Conservation (phyloP, 1,140 invertebrate species). For the Trichonephila inaurata region DNA sequence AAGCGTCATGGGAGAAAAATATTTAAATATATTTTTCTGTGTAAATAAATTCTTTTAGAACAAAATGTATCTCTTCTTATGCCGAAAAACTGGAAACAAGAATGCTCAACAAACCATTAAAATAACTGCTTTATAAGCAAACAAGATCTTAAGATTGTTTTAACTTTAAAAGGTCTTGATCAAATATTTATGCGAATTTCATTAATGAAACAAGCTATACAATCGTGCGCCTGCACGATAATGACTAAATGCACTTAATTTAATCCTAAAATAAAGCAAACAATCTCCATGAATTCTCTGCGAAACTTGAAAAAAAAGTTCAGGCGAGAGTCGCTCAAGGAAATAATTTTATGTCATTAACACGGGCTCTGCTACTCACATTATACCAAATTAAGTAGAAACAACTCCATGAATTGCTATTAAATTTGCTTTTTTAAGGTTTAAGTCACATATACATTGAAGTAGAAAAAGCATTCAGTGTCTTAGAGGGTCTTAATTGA, state of each 20-base stretch:
- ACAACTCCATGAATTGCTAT: constrained; percentile 54
- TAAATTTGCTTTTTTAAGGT: constrained; percentile 45
- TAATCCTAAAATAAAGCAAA: constrained; percentile 19
- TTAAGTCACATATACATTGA: not conserved
- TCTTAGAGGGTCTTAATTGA: constrained; percentile 24
- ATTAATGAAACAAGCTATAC: not conserved
- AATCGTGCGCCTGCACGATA: not conserved
- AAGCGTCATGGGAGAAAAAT: too few relatives aligned
- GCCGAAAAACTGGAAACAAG: too few relatives aligned
- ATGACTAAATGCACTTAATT: constrained; percentile 28
- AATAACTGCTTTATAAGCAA: not conserved
- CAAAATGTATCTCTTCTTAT: too few relatives aligned
- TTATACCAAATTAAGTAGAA: constrained; percentile 55
- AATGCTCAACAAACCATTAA: too few relatives aligned
- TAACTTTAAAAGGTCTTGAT: not conserved
- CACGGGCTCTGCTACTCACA: not conserved
- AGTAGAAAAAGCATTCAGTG: not conserved
- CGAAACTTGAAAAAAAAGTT: not conserved
- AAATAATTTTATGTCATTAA: constrained; percentile 55
- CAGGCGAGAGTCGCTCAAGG: not conserved
- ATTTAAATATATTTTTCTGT: too few relatives aligned
- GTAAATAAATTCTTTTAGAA: too few relatives aligned
- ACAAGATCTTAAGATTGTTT: not conserved
- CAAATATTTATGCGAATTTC: constrained; percentile 13
- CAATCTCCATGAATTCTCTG: not conserved